A percentile compares a stretch with the other conserved stretches of the same genome.
Conservation (phyloP, 2,797 vertebrate genomes). For the Macrochelys suwanniensis region DNA sequence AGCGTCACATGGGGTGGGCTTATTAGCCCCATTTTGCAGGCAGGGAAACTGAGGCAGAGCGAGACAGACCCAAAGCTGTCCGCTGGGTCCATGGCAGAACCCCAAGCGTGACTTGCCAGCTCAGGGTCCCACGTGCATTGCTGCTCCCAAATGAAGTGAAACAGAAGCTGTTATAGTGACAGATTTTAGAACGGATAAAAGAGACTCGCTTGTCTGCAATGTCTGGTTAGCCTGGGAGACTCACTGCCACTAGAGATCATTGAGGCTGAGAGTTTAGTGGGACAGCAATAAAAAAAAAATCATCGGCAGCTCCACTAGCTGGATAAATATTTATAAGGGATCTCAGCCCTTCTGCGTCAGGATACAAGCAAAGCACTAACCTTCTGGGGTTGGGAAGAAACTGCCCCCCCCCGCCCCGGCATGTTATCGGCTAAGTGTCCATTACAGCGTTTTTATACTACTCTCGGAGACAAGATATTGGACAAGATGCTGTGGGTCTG, state of each 20-base stretch:
- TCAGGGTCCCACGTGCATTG: neutral
- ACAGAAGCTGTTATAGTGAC: neutral
- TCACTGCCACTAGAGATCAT: neutral
- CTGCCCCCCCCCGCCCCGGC: conserved; percentile 57
- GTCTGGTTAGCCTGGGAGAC: neutral
- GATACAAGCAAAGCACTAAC: conserved; percentile 50
- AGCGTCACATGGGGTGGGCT: neutral
- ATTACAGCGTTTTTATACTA: conserved; percentile 66
- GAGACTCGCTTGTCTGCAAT: neutral
- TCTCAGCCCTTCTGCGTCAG: conserved; percentile 67
- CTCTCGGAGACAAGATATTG: conserved; percentile 74
- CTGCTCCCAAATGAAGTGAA: neutral
- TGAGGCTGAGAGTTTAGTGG: neutral
- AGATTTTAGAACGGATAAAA: neutral
- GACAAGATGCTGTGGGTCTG: neutral
- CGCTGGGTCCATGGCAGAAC: neutral
- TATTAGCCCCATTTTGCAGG: neutral
- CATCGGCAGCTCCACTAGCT: neutral
- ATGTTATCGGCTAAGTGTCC: conserved; percentile 77
- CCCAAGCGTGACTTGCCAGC: neutral
- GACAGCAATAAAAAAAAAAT: neutral
- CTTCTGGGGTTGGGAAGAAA: conserved; percentile 70
- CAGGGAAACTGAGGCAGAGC: neutral
- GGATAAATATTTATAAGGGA: conserved; percentile 74
- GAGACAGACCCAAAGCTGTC: neutral